A percentile compares a stretch with the other conserved stretches of the same genome.
These are phyloP conservation scores for Clarias pachynema DNA, from an alignment of 2,797 vertebrate species.

Conservation along the genomic window DNA sequence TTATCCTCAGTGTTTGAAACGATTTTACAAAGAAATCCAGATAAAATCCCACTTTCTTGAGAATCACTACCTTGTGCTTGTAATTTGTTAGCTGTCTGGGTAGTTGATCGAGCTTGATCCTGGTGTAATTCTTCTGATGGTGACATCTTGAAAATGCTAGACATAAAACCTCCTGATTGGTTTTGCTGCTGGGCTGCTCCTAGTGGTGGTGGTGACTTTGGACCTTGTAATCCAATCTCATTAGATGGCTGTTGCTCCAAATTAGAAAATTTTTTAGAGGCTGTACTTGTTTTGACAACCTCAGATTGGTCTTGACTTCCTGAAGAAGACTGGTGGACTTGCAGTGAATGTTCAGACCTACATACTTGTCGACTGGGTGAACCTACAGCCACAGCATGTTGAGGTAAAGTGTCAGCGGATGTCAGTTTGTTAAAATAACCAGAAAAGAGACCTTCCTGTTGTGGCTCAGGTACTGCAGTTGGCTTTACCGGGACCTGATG, in stretches of 20 bases:
- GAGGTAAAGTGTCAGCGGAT: slow-evolving; percentile 71
- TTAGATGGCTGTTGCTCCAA: slow-evolving; percentile 45
- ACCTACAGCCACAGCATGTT: slow-evolving; percentile 53
- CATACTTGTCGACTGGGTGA: slow-evolving; percentile 56
- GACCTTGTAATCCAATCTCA: slow-evolving; percentile 33
- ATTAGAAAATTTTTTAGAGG: slow-evolving; percentile 60
- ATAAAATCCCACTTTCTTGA: slow-evolving; percentile 69
- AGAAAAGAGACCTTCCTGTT: slow-evolving; percentile 79
- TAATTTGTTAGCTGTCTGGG: slow-evolving; percentile 51
- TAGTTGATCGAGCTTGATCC: slow-evolving; percentile 50
- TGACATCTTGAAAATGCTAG: slow-evolving; percentile 79
- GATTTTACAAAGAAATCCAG: slow-evolving; percentile 74
- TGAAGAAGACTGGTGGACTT: slow-evolving; percentile 58
- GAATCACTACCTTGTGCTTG: slow-evolving; percentile 51
- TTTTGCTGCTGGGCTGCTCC: slow-evolving; percentile 60
- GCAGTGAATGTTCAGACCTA: slow-evolving; percentile 53
- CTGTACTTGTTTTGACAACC: slow-evolving; percentile 71
- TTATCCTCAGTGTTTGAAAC: slow-evolving; percentile 66
- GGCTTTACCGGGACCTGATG: slow-evolving; percentile 69
- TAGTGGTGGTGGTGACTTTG: slow-evolving; percentile 33
- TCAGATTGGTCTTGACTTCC: slow-evolving; percentile 74
- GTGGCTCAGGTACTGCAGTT: slow-evolving; percentile 64
- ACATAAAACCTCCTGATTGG: slow-evolving; percentile 77
- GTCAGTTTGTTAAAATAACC: slow-evolving; percentile 81
- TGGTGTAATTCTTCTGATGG: slow-evolving; percentile 70